Evolutionary conservation across 2,113 vertebrate genomes (phyloP).

Genomic region (Nipponia nippon): DNA sequence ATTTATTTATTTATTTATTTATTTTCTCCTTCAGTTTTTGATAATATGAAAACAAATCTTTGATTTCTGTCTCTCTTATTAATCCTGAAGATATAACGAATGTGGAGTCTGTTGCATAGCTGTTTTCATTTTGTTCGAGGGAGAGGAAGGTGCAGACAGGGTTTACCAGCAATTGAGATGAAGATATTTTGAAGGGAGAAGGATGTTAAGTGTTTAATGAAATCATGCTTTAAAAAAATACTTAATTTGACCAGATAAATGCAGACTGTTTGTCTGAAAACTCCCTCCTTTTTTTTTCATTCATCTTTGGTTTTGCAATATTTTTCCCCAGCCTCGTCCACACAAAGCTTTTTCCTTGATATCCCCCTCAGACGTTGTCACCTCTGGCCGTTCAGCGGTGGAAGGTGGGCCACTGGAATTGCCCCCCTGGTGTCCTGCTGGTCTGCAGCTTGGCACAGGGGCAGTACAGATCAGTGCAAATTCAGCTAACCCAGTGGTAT

Average conservation of each 20-base stretch:
- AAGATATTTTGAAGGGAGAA: neutral
- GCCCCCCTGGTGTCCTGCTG: fast-evolving
- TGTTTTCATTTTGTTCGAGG: neutral
- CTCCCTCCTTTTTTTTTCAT: neutral
- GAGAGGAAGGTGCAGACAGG: fast-evolving
- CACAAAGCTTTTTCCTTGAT: neutral
- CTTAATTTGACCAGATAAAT: neutral
- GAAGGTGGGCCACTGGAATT: neutral
- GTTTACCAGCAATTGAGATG: neutral
- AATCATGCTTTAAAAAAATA: neutral
- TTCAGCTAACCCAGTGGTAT: fast-evolving
- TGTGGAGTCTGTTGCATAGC: neutral
- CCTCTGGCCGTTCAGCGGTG: fast-evolving
- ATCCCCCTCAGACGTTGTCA: fast-evolving
- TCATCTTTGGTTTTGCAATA: neutral
- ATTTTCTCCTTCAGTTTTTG: neutral
- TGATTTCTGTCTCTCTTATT: neutral
- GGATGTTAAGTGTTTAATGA: neutral
- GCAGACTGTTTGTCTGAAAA: neutral
- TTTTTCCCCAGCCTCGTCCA: neutral
- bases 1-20: neutral
- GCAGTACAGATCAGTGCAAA: neutral
- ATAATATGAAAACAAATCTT: neutral
- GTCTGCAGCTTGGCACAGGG: neutral
- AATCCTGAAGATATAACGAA: neutral